Percentiles rank a stretch among this genome's conserved stretches.
Conservation (phyloP, 2,113 vertebrate species). For the Hippoglossus stenolepis region DNA sequence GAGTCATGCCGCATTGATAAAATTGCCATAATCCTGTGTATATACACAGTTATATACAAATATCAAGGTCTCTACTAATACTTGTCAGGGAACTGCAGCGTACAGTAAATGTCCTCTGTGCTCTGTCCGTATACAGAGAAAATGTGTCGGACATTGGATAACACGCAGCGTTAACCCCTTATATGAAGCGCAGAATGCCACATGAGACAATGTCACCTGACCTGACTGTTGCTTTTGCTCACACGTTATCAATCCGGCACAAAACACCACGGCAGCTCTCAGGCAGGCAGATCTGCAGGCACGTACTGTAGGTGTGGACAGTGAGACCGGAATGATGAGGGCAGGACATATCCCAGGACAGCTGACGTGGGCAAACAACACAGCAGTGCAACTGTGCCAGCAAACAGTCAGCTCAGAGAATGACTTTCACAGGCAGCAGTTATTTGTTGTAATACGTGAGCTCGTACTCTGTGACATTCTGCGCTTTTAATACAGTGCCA, state of each 20-base stretch:
- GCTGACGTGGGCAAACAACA: conserved; percentile 70
- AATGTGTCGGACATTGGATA: neutral
- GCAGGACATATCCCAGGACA: conserved; percentile 64
- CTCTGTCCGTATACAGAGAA: neutral
- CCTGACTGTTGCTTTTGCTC: conserved; percentile 26
- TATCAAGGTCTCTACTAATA: neutral
- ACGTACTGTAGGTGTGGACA: conserved; percentile 33
- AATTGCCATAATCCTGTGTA: neutral
- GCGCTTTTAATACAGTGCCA: conserved; percentile 23
- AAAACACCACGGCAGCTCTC: conserved; percentile 23
- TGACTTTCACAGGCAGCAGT: conserved; percentile 43
- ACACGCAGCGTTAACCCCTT: neutral
- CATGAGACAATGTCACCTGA: neutral
- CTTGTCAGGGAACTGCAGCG: neutral
- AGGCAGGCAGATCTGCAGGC: conserved; percentile 33
- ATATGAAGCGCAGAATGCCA: neutral
- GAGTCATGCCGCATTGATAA: neutral
- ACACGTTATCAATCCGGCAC: conserved; percentile 31
- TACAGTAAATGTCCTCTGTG: neutral
- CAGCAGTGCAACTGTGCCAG: conserved; percentile 53
- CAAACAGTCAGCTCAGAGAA: conserved; percentile 54
- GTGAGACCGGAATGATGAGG: conserved; percentile 48
- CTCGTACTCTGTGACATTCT: conserved; percentile 10
- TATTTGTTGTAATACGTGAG: conserved; percentile 9
- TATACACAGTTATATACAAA: neutral